Conservation (phyloP, 2,888 invertebrate genomes). For the Entomobrya proxima region DNA sequence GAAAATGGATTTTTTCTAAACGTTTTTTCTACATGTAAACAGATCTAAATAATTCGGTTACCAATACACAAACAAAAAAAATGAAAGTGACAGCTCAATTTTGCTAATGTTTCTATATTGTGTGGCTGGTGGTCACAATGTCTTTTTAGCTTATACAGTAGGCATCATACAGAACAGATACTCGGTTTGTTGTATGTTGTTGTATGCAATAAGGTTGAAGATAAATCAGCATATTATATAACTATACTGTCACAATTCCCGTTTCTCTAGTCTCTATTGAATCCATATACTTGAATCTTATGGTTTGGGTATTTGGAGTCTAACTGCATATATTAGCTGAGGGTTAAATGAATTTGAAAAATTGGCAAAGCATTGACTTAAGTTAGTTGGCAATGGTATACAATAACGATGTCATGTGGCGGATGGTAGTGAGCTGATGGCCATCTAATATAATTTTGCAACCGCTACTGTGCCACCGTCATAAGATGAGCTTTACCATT, state of each 20-base stretch:
- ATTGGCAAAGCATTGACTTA: background rate
- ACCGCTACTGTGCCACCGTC: background rate
- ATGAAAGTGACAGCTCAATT: too few relatives aligned
- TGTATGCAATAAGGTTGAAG: too few relatives aligned
- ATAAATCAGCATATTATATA: too few relatives aligned
- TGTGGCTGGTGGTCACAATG: too few relatives aligned
- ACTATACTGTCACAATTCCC: background rate
- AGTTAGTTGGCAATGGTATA: slow-evolving; percentile 1
- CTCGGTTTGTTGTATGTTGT: too few relatives aligned
- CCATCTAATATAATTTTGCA: slow-evolving; percentile 3
- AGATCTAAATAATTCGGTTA: too few relatives aligned
- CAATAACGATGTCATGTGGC: slow-evolving; percentile 6
- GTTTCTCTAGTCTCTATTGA: background rate
- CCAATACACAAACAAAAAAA: too few relatives aligned
- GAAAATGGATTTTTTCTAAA: too few relatives aligned
- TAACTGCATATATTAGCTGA: background rate
- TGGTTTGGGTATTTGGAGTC: background rate
- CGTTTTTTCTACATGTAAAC: too few relatives aligned
- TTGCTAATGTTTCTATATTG: too few relatives aligned
- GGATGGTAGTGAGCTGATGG: background rate
- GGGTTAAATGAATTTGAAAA: background rate
- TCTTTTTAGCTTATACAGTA: too few relatives aligned
- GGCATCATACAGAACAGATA: too few relatives aligned
- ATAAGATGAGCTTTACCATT: background rate
- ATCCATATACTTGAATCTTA: background rate